Evolutionary conservation across 2,888 invertebrate genomes (phyloP).

Genomic region (Xiphydria camelus): DNA sequence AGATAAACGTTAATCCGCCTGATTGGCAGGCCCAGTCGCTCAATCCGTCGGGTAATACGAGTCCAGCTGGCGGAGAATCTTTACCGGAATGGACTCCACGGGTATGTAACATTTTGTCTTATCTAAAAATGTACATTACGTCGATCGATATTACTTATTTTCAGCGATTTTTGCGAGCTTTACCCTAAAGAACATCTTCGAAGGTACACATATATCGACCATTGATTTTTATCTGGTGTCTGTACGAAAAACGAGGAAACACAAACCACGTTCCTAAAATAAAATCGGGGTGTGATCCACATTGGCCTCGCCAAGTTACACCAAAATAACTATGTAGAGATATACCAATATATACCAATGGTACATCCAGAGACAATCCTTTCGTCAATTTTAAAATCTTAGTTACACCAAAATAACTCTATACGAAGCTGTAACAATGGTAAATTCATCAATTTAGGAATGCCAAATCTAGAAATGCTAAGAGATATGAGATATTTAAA

Average conservation of each 20-base stretch:
- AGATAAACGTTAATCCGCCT: conserved; percentile 53
- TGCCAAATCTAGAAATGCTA: too few relatives aligned
- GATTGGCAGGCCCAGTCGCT: conserved; percentile 48
- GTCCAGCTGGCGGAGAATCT: conserved; percentile 39
- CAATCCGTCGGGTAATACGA: conserved; percentile 41
- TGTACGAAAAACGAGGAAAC: background rate
- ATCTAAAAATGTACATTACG: too few relatives aligned
- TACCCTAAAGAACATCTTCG: too few relatives aligned
- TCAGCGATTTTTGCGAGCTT: too few relatives aligned
- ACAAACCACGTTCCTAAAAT: conserved; percentile 27
- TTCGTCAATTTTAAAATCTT: too few relatives aligned
- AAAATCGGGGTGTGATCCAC: conserved; percentile 29
- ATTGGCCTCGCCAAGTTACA: conserved; percentile 29
- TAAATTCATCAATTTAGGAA: too few relatives aligned
- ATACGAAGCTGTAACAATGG: conserved; percentile 12
- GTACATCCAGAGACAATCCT: too few relatives aligned
- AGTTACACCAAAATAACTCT: conserved; percentile 33
- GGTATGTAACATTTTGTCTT: conserved; percentile 24
- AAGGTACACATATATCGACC: too few relatives aligned
- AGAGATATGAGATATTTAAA: too few relatives aligned
- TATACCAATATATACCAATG: conserved; percentile 12
- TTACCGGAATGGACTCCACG: conserved; percentile 49
- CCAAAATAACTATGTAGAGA: conserved; percentile 37
- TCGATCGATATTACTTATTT: too few relatives aligned
- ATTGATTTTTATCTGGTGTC: background rate